Evolutionary conservation across 2,113 vertebrate species (phyloP).

Genomic region (Pogona vitticeps): DNA sequence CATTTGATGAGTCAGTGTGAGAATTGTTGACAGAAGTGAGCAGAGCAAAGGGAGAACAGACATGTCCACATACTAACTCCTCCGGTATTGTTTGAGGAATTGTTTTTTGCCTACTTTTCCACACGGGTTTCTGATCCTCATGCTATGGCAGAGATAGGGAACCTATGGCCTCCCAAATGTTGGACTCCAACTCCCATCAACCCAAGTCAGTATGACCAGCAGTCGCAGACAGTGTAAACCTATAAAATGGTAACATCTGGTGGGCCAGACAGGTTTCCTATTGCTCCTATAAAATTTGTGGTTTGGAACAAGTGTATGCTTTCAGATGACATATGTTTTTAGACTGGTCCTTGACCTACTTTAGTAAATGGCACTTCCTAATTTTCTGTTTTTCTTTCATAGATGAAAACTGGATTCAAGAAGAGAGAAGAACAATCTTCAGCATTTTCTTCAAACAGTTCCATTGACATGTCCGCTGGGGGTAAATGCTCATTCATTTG

Average conservation of each 20-base stretch:
- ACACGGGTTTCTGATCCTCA: background rate
- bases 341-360: slow-evolving; percentile 56
- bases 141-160: background rate
- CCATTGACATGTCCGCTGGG: slow-evolving; percentile 59
- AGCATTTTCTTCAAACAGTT: slow-evolving; percentile 61
- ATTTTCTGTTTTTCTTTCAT: slow-evolving; percentile 58
- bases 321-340: slow-evolving; percentile 28
- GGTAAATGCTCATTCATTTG: slow-evolving; percentile 75
- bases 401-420: slow-evolving; percentile 76
- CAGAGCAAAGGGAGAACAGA: background rate
- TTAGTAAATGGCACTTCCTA: slow-evolving; percentile 51
- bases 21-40: background rate
- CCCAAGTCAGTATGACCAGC: background rate
- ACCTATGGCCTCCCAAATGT: background rate
- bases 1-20: background rate
- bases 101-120: background rate
- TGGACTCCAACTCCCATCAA: background rate
- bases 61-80: no score
- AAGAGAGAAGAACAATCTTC: slow-evolving; percentile 69
- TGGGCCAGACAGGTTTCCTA: no score
- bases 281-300: no score
- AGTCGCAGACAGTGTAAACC: background rate
- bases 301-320: background rate
- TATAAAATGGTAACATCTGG: no score
- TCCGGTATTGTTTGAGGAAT: background rate